phyloP scores from a whole-genome alignment of 2,113 vertebrate species.

The Spermophilus dauricus region DNA sequence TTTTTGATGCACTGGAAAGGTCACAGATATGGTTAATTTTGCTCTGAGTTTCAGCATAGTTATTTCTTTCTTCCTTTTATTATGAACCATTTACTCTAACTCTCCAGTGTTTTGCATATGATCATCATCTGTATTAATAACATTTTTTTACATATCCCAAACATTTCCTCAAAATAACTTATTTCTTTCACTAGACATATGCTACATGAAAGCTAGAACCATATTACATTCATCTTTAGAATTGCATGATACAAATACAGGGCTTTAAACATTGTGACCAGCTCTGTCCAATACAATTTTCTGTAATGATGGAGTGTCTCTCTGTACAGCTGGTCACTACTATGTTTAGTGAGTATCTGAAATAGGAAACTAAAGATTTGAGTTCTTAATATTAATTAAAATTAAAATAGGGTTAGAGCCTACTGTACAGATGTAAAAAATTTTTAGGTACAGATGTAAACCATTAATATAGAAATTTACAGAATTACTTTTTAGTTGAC shows the following conservation, averaged over 20 bases:
- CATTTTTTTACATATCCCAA: constrained; percentile 6
- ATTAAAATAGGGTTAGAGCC: neutral
- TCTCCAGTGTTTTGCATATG: neutral
- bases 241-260: neutral
- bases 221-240: neutral
- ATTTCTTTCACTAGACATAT: neutral
- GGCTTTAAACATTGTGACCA: neutral
- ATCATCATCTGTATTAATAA: neutral
- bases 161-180: neutral
- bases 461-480: neutral
- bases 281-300: neutral
- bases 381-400: neutral
- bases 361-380: neutral
- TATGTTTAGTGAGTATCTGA: neutral
- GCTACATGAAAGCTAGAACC: neutral
- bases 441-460: neutral
- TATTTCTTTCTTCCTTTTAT: neutral
- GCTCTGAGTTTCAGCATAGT: neutral
- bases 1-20: neutral
- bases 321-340: neutral
- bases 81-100: neutral
- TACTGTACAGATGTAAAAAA: neutral
- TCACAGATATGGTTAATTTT: neutral
- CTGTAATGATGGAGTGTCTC: neutral
- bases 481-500: neutral